These are phyloP conservation scores for Alfaro cultratus DNA, from an alignment of 2,797 vertebrate genomes.

Conservation along the genomic window DNA sequence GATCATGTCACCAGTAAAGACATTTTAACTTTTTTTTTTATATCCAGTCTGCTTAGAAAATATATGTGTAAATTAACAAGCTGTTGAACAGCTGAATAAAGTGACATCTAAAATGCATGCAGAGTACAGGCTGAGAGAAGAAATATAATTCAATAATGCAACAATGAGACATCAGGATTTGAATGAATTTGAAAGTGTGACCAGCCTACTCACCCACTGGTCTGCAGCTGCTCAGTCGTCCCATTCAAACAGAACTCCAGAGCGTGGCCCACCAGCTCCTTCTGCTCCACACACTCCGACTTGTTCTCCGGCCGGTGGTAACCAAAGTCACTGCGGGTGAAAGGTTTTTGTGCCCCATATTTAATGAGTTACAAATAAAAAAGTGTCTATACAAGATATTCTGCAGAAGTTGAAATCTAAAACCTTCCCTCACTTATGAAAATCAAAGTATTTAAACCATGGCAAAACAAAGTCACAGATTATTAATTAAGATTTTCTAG, in stretches of 20 bases:
- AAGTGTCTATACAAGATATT: background rate
- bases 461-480: background rate
- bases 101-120: no score
- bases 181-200: background rate
- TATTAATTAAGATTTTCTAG: background rate
- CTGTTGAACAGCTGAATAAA: background rate
- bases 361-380: background rate
- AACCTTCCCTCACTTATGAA: background rate
- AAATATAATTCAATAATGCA: background rate
- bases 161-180: background rate
- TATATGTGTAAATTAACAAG: background rate
- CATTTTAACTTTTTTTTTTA: background rate
- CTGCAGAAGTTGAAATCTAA: background rate
- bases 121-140: background rate
- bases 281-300: conserved; percentile 88
- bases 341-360: conserved; percentile 1
- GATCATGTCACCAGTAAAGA: background rate
- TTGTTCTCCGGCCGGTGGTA: conserved; percentile 90
- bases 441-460: background rate
- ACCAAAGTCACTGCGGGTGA: conserved; percentile 88
- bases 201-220: conserved; percentile 83
- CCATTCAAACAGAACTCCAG: conserved; percentile 91
- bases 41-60: background rate
- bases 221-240: conserved; percentile 87
- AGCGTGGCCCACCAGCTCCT: conserved; percentile 86